Base-by-base conservation (phyloP, 2,888 invertebrate genomes). In the Carpatolechia fugitivella region DNA sequence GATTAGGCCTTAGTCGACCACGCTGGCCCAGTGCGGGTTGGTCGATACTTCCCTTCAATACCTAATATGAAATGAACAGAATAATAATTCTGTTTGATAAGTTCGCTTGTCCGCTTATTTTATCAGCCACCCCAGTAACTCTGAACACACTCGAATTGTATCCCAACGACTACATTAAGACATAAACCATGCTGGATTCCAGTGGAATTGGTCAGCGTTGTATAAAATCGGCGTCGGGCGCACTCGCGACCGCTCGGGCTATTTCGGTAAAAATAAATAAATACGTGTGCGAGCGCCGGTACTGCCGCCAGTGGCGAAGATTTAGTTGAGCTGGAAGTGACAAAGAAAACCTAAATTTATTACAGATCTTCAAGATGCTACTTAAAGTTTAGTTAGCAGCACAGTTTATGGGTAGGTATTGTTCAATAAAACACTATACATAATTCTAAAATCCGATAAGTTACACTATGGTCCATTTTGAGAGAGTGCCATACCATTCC, bases 181-280 rank as follows among this genome's bases (percentile, higher is more conserved):
- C 85, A 82, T 87, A 84, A 88, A 84, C 80, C 86, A 85, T 72
- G 75, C 76, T 70, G 72, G 76, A 85, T 85, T 84, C 83, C 81
- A 66, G 63, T 76, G 79, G 76, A 78, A 79, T 82, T 78, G 80
- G 80, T 80, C 80, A 80, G 77, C 69, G 68, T 76, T 78, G 76
- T 76, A 79, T 78, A 79, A 80, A 74, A 78, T 76, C 74, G 46
- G 36, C 50, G 79, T 7, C 44, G 29, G 74, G 69, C 82, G 81
- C 81, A 80, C 85, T 85, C 85, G 80, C 83, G 78, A 85, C 85
- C 79, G 85, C 74, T 76, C 83, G 70, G 74, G 83, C 89, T 89
- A 88, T 89, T 89, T 88, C 81, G 84, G 89, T 85, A 79, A 82
- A 84, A 89, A 89, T 88, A 88, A 89, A 89, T 89, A 89, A 89